These are phyloP conservation scores for Zygaena filipendulae DNA, from an alignment of 2,888 invertebrate species.

Conservation along the genomic window DNA sequence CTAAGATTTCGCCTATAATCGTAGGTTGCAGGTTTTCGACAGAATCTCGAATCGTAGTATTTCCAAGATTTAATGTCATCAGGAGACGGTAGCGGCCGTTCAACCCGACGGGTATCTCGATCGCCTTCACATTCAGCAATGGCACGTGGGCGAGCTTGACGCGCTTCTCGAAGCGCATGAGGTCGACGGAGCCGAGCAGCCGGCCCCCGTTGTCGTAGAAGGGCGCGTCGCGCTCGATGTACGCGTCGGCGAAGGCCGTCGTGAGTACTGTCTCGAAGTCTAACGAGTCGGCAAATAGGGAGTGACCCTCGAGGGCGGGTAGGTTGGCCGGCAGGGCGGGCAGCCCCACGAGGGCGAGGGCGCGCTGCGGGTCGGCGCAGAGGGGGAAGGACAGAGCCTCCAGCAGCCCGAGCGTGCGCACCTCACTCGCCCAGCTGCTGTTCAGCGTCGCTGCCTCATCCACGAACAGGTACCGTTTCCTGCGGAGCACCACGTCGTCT, in stretches of 20 bases:
- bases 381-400: slow-evolving; percentile 13
- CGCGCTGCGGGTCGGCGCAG: slow-evolving; percentile 9
- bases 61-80: slow-evolving; percentile 2
- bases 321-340: slow-evolving; percentile 10
- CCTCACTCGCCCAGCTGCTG: slow-evolving; percentile 14
- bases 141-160: slow-evolving; percentile 22
- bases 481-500: slow-evolving; percentile 17
- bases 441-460: slow-evolving; percentile 16
- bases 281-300: slow-evolving; percentile 21
- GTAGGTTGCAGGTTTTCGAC: slow-evolving; percentile 8
- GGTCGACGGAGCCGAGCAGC: slow-evolving; percentile 21
- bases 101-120: slow-evolving; percentile 26
- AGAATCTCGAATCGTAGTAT: slow-evolving; percentile 3
- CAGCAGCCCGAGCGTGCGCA: slow-evolving; percentile 10
- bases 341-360: slow-evolving; percentile 13
- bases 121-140: slow-evolving; percentile 20
- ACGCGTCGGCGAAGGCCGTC: slow-evolving; percentile 20
- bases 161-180: slow-evolving; percentile 21
- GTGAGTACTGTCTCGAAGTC: slow-evolving; percentile 24
- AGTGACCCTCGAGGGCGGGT: slow-evolving; percentile 17
- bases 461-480: slow-evolving; percentile 17
- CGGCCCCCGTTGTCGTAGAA: slow-evolving; percentile 23
- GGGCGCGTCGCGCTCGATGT: slow-evolving; percentile 15
- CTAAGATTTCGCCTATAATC: slow-evolving; percentile 21
- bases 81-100: slow-evolving; percentile 18